Evolutionary conservation across 2,888 invertebrate genomes (phyloP).

Genomic region (Orthosia gothica): DNA sequence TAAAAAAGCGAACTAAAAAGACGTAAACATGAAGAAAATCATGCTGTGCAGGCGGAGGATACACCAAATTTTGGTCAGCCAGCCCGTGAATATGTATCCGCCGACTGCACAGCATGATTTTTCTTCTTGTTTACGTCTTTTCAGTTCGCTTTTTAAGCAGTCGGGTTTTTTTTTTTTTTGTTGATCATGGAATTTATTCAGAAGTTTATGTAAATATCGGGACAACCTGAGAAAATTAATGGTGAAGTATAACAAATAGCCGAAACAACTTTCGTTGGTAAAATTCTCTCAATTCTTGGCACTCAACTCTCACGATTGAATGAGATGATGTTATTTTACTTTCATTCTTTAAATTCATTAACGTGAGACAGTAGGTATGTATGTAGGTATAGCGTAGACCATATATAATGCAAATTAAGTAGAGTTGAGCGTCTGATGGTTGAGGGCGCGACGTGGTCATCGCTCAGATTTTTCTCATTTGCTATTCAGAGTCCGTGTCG

Average conservation of each 20-base stretch:
- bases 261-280: constrained; percentile 57
- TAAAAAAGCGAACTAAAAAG: too few species aligned
- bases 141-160: too few species aligned
- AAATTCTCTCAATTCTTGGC: constrained; percentile 68
- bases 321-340: constrained; percentile 62
- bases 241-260: constrained; percentile 35
- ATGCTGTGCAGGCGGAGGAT: too few species aligned
- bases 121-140: too few species aligned
- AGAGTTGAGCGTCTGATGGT: constrained; percentile 51
- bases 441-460: constrained; percentile 71
- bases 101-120: too few species aligned
- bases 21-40: too few species aligned
- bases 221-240: constrained; percentile 15
- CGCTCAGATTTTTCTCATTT: constrained; percentile 86
- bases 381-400: constrained; percentile 22
- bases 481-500: constrained; percentile 82
- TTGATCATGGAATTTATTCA: constrained; percentile 20
- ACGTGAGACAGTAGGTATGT: constrained; percentile 43
- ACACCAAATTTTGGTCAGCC: too few species aligned
- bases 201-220: constrained; percentile 28
- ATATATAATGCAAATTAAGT: constrained; percentile 55
- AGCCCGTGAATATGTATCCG: too few species aligned
- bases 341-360: constrained; percentile 68
- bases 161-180: too few species aligned
- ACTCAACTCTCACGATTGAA: constrained; percentile 54